These are phyloP conservation scores for Spondyliosoma cantharus DNA, from an alignment of 2,797 vertebrate species.

Conservation along the genomic window DNA sequence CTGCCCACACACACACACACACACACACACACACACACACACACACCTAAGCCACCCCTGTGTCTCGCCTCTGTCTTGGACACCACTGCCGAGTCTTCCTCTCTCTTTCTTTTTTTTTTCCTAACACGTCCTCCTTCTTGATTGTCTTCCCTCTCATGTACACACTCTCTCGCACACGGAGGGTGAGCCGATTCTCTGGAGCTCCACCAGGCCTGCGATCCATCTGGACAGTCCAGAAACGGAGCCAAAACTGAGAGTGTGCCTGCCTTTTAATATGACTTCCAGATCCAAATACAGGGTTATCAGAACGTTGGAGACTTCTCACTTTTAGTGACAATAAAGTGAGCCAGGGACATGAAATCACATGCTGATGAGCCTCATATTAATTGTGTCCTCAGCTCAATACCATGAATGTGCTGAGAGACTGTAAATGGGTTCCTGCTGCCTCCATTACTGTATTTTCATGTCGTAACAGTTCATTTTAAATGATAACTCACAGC, in stretches of 20 bases:
- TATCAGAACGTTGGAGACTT: not conserved
- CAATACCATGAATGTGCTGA: not conserved
- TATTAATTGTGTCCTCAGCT: not conserved
- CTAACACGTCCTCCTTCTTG: not conserved
- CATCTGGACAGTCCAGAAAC: constrained; percentile 40
- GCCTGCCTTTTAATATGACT: constrained; percentile 2
- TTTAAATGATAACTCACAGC: not conserved
- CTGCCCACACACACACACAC: constrained; percentile 32
- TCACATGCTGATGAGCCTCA: not conserved
- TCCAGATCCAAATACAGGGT: not conserved
- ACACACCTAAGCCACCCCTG: constrained; percentile 19
- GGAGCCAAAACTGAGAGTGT: constrained; percentile 16
- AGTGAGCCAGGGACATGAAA: not conserved
- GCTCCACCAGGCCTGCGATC: constrained; percentile 28
- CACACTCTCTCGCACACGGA: not conserved
- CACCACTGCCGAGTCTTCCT: constrained; percentile 10
- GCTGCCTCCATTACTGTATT: not conserved
- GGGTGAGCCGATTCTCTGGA: constrained; percentile 12
- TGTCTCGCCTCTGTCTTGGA: constrained; percentile 16
- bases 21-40: constrained; percentile 4
- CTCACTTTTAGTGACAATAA: not conserved
- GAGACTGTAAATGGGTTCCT: not conserved
- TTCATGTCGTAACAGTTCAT: not conserved
- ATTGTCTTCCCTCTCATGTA: constrained; percentile 39
- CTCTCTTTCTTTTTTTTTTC: not conserved